Evolutionary conservation across 1,140 invertebrate genomes (phyloP).

Genomic region (Megathymus violae): DNA sequence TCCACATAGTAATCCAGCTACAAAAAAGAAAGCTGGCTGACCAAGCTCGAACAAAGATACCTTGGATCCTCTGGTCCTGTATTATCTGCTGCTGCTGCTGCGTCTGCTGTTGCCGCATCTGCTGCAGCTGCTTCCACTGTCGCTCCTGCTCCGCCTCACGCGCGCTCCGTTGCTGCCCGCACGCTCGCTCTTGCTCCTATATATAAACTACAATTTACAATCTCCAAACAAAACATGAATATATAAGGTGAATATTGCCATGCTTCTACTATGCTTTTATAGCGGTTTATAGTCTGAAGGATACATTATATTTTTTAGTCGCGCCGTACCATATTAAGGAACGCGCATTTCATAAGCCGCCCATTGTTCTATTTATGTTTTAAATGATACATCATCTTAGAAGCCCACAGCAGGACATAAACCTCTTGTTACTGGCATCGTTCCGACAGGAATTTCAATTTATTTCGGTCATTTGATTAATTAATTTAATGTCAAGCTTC

Average conservation of each 20-base stretch:
- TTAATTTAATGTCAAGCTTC: too few relatives aligned
- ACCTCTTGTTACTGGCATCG: too few relatives aligned
- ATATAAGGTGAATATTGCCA: slow-evolving; percentile 17
- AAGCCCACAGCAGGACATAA: too few relatives aligned
- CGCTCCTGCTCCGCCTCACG: slow-evolving; percentile 93
- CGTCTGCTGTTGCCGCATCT: slow-evolving; percentile 90
- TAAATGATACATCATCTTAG: too few relatives aligned
- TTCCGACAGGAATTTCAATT: too few relatives aligned
- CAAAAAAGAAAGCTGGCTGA: background rate
- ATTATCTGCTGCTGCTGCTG: slow-evolving; percentile 92
- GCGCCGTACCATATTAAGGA: too few relatives aligned
- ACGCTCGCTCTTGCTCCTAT: slow-evolving; percentile 75
- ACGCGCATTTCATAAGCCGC: too few relatives aligned
- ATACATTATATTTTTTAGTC: background rate
- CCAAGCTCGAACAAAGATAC: slow-evolving; percentile 67
- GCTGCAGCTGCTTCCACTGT: slow-evolving; percentile 94
- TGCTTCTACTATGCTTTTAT: slow-evolving; percentile 34
- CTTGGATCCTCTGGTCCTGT: slow-evolving; percentile 89
- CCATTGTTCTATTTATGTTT: too few relatives aligned
- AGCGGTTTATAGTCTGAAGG: slow-evolving; percentile 30
- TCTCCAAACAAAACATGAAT: background rate
- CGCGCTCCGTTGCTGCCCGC: slow-evolving; percentile 77
- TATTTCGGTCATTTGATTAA: too few relatives aligned
- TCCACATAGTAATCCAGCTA: too few relatives aligned
- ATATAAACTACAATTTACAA: slow-evolving; percentile 24